Evolutionary conservation across 2,888 invertebrate genomes (phyloP), one percentile per base, ranked within the genome.

Genomic region (Apotomis turbidana): DNA sequence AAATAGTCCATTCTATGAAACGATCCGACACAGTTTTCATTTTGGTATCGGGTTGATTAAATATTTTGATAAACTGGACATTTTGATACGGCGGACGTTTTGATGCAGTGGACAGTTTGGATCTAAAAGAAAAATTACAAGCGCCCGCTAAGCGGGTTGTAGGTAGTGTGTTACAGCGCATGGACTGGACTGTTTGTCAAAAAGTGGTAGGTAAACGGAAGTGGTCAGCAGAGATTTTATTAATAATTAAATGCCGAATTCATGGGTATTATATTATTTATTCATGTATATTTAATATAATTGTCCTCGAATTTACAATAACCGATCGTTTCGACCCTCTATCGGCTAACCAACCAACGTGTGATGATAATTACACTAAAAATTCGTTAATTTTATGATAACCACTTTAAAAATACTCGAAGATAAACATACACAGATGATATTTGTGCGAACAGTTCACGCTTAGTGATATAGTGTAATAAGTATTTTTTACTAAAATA

Each of bases 271-370:
- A 68, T 72, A 72, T 68, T 72, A 72, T 72, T 72, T 83, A 80
- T 81, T 84, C 85, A 85, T 79, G 83, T 87, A 84, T 86, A 87
- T 85, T 86, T 85, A 82, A 86, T 82, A 79, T 81, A 80, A 80
- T 81, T 77, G 76, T 78, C 77, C 70, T 76, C 81, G 73, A 68
- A 72, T 72, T 72, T 71, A 73, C 72, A 72, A 68, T 62, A 55
- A 61, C 55, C 71, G 71, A 58, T 54, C 46, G 44, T 62, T 38
- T 49, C 41, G 52, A 62, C 41, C 38, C 36, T 15, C 49, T 38
- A 27, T 27, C 52, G 52, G 27, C 41, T 36, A 13, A 49, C 59
- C 54, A 13, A 61, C 67, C 57, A 36, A 67, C 58, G 44, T 60
- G 70, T 54, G 60, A 71, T 59, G 70, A 5, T 60, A 69, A 54